Evolutionary conservation across 2,113 vertebrate genomes (phyloP).

Genomic region (Pyxicephalus adspersus): DNA sequence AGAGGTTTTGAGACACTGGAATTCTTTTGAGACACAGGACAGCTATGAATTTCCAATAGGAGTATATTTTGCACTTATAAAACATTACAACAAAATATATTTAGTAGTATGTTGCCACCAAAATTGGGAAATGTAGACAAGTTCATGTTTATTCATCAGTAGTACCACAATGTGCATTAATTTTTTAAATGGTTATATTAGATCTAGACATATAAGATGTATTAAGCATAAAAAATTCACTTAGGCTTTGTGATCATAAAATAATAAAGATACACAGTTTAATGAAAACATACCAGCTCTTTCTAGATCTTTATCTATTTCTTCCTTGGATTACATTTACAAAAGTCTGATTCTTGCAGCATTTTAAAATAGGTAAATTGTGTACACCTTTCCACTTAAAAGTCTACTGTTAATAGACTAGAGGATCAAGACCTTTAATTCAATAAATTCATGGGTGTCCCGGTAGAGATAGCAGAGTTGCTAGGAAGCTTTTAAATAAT

Average conservation of each 20-base stretch:
- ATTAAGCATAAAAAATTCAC: background rate
- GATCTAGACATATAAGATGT: background rate
- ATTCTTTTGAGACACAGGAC: too few species aligned
- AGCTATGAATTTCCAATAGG: too few species aligned
- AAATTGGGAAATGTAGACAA: too few species aligned
- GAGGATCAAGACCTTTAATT: conserved; percentile 4
- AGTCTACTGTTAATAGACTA: background rate
- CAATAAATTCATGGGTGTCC: conserved; percentile 1
- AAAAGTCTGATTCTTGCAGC: background rate
- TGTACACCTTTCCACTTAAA: background rate
- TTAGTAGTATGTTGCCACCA: too few species aligned
- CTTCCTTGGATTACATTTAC: background rate
- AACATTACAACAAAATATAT: too few species aligned
- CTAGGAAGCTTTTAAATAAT: conserved; percentile 11
- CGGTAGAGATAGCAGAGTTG: background rate
- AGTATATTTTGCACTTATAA: too few species aligned
- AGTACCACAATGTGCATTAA: too few species aligned
- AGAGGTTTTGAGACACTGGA: too few species aligned
- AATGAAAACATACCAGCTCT: background rate
- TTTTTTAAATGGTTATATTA: too few species aligned
- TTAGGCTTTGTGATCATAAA: background rate
- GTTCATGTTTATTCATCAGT: too few species aligned
- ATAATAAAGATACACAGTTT: background rate
- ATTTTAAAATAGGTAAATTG: background rate
- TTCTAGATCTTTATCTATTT: background rate